Evolutionary conservation across 2,113 vertebrate genomes (phyloP).

Genomic region (Megaceryle maxima): DNA sequence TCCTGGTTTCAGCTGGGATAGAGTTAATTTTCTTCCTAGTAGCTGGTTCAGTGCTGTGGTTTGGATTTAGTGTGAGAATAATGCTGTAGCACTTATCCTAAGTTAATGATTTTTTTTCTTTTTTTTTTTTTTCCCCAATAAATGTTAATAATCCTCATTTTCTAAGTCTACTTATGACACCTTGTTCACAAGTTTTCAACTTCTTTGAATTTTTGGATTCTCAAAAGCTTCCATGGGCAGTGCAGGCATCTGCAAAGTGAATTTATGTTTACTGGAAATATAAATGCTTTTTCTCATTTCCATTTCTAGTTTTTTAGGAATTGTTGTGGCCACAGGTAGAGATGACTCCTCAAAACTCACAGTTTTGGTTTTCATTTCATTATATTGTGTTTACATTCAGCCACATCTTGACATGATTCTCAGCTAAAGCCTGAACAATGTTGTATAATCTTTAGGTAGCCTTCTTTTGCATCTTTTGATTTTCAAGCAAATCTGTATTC

Average conservation of each 20-base stretch:
- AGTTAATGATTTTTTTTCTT: background rate
- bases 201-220: background rate
- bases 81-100: background rate
- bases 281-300: background rate
- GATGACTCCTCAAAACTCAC: background rate
- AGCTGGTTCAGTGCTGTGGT: background rate
- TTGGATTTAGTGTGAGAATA: background rate
- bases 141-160: background rate
- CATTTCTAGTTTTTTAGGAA: background rate
- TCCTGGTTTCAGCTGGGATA: background rate
- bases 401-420: background rate
- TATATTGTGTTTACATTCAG: background rate
- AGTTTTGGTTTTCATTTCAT: background rate
- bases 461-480: background rate
- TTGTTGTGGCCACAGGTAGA: background rate
- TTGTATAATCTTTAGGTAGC: background rate
- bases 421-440: background rate
- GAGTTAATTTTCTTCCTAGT: background rate
- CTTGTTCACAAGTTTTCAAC: background rate
- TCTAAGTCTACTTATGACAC: background rate
- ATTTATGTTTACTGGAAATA: background rate
- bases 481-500: background rate
- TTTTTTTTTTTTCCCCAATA: background rate
- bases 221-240: background rate
- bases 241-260: background rate